A percentile compares a stretch with the other conserved stretches of the same genome.
Evolutionary conservation across 1,140 invertebrate genomes (phyloP).

Genomic region (Sesamia nonagrioides): DNA sequence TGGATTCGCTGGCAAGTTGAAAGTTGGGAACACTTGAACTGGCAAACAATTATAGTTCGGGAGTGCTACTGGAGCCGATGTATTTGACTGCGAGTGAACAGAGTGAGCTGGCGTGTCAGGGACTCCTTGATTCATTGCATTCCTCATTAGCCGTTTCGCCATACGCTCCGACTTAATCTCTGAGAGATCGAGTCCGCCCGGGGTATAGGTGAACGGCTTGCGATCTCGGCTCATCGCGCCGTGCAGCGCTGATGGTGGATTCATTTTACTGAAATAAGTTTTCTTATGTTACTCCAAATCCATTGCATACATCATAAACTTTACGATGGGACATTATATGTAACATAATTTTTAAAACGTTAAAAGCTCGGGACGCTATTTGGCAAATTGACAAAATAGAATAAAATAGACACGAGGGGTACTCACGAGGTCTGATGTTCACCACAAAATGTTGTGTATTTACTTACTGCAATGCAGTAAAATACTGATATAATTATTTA

Average conservation of each 20-base stretch:
- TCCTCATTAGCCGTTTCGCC: constrained; percentile 93
- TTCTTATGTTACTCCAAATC: constrained; percentile 53
- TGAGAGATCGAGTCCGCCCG: constrained; percentile 95
- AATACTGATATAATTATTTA: constrained; percentile 51
- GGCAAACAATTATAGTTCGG: constrained; percentile 82
- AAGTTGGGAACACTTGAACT: constrained; percentile 84
- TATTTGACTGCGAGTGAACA: constrained; percentile 70
- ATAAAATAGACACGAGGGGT: constrained; percentile 78
- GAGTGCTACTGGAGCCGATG: constrained; percentile 72
- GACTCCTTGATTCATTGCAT: constrained; percentile 89
- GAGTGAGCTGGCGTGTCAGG: constrained; percentile 78
- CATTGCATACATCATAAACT: constrained; percentile 45
- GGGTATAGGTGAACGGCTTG: constrained; percentile 98
- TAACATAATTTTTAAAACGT: constrained; percentile 59
- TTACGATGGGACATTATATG: constrained; percentile 46
- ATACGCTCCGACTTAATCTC: constrained; percentile 96
- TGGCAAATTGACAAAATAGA: constrained; percentile 80
- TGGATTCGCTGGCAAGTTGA: constrained; percentile 83
- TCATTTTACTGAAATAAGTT: constrained; percentile 85
- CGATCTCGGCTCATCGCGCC: constrained; percentile 95
- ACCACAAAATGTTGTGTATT: constrained; percentile 64
- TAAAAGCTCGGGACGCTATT: constrained; percentile 62
- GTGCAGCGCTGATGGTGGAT: constrained; percentile 95
- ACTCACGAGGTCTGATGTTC: constrained; percentile 75
- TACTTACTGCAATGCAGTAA: constrained; percentile 68